Evolutionary conservation across 2,797 vertebrate genomes (phyloP).

Genomic region (Vespertilio murinus): DNA sequence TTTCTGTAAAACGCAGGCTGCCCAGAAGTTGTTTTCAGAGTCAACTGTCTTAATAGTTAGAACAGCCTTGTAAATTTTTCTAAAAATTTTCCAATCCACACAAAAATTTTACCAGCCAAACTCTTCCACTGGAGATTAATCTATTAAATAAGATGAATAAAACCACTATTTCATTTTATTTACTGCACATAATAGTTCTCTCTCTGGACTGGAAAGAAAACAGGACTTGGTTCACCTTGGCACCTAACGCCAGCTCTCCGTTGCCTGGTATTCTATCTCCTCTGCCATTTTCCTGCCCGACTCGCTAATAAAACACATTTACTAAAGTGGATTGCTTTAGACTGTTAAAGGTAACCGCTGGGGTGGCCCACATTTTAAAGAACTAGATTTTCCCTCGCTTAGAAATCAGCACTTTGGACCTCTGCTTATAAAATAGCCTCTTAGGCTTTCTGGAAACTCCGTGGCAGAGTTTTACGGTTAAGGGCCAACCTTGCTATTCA

Average conservation of each 20-base stretch:
- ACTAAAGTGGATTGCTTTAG: conserved; percentile 9
- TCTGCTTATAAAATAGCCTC: background rate
- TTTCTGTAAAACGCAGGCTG: background rate
- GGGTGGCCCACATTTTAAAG: background rate
- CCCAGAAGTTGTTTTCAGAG: background rate
- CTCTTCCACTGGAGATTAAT: background rate
- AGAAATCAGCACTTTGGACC: background rate
- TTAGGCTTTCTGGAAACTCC: background rate
- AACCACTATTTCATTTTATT: conserved; percentile 7
- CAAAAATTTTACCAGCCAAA: background rate
- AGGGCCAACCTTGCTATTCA: background rate
- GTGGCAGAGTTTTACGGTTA: background rate
- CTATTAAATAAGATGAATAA: conserved; percentile 2
- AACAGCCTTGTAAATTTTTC: conserved; percentile 24
- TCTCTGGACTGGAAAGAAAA: background rate
- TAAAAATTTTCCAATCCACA: background rate
- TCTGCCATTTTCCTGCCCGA: background rate
- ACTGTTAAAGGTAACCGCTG: background rate
- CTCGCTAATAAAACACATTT: background rate
- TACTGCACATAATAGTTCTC: background rate
- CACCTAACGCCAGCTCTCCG: background rate
- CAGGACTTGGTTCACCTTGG: background rate
- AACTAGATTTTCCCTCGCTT: background rate
- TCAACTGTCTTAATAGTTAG: background rate
- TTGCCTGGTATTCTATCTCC: background rate